Evolutionary conservation across 2,113 vertebrate genomes (phyloP), one percentile per base, ranked within the genome.

Genomic region (Phalacrocorax carbo): DNA sequence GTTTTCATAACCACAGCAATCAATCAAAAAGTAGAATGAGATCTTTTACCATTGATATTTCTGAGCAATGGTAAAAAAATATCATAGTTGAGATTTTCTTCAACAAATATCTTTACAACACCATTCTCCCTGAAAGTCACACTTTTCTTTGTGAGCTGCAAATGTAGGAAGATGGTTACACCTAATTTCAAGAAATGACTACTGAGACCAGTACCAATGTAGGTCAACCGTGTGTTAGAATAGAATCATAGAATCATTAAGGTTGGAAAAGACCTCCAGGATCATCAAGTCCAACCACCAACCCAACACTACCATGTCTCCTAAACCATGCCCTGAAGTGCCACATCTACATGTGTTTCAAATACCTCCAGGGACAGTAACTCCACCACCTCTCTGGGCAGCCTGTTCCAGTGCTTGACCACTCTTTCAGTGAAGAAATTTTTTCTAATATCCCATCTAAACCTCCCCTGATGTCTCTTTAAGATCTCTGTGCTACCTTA

Each of bases 1-100:
- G 27, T 85, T 94, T 93, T 91, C 73, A 76, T 94, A 92, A 97
- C 58, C 81, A 72, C n/a, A 51, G 66, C 65, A 95, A 94, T 97
- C 93, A 96, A 89, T 96, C 88, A 95, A 86, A 94, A 94, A 76
- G 15, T 55, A 87, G 68, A 95, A 91, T 58, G 55, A 92, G 65
- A 87, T 89, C 64, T 87, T 95, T 61, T 66, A 82, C 77, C 57
- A 55, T 2, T 89, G 73, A 81, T 86, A 91, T 72, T 92, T 81
- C 65, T 69, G 27, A 90, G 48, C 44, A 94, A 52, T 30, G 15
- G 12, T n/a, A 66, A 83, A 86, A 49, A 54, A 75, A 68, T 34
- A 52, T 17, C 7, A 73, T 54, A 64, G 38, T 18, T 73, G 48
- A 70, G 32, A 32, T 62, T 85, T 86, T 82, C 64, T 81, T 80